Conservation (phyloP, 2,113 vertebrate genomes). For the Heterocephalus glaber region DNA sequence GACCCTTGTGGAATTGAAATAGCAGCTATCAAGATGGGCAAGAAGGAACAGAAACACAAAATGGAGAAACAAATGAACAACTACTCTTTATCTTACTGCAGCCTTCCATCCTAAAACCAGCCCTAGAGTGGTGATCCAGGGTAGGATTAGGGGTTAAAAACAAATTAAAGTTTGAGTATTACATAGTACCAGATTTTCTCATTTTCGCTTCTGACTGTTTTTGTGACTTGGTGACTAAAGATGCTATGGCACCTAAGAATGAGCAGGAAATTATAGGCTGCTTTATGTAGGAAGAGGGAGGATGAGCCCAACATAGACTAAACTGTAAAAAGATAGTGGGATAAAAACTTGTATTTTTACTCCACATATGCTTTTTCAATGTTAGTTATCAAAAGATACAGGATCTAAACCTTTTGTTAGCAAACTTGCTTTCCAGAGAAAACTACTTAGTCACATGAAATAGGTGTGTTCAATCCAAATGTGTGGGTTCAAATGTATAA, state of each 20-base stretch:
- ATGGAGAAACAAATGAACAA: not conserved
- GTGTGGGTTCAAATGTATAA: not conserved
- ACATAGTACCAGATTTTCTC: not conserved
- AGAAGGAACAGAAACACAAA: not conserved
- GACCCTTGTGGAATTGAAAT: not conserved
- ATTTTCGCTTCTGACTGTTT: not conserved
- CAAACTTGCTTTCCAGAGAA: conserved; percentile 9
- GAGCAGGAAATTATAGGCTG: not conserved
- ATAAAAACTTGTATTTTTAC: not conserved
- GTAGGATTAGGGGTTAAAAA: not conserved
- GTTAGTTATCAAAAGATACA: not conserved
- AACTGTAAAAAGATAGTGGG: not conserved
- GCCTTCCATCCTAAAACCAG: not conserved
- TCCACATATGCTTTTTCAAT: not conserved
- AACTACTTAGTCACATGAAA: not conserved
- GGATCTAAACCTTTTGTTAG: not conserved
- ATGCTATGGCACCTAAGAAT: not conserved
- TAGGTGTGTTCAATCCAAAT: not conserved
- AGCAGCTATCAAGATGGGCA: not conserved
- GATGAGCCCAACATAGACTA: not conserved
- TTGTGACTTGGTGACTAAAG: not conserved
- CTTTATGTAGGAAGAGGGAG: not conserved
- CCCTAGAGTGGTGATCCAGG: not conserved
- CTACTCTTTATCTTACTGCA: not conserved
- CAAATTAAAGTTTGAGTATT: not conserved